phyloP scores from a whole-genome alignment of 2,797 vertebrate species.

The Glyptemys insculpta region DNA sequence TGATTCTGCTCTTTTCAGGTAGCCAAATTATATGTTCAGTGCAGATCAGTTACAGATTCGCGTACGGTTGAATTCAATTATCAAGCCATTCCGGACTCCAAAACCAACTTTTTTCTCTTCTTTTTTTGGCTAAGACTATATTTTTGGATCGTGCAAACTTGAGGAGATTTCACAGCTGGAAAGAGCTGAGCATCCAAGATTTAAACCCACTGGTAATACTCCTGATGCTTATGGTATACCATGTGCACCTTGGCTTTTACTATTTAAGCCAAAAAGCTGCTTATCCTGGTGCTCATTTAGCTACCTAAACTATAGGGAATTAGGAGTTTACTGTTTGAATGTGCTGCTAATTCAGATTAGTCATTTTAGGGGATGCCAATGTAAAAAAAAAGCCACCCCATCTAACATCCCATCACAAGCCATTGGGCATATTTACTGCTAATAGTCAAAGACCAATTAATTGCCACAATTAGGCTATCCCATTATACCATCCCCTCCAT shows the following conservation, averaged over 20 bases:
- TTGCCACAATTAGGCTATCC: no score
- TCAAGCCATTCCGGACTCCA: not conserved
- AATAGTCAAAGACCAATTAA: no score
- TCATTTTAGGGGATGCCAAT: conserved; percentile 49
- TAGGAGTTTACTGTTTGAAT: conserved; percentile 12
- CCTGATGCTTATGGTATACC: not conserved
- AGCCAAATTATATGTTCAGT: conserved; percentile 72
- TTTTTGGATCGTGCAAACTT: conserved; percentile 43
- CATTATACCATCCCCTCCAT: no score
- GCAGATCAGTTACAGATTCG: conserved; percentile 38
- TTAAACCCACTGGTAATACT: not conserved
- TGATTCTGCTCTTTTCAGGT: conserved; percentile 54
- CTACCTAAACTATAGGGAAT: not conserved
- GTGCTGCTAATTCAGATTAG: conserved; percentile 38
- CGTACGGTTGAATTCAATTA: conserved; percentile 23
- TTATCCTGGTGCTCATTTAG: not conserved
- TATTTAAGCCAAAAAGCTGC: conserved; percentile 9
- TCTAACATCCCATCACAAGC: no score
- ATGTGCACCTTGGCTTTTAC: not conserved
- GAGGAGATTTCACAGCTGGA: conserved; percentile 38
- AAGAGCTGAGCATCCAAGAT: conserved; percentile 18
- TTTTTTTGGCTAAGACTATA: conserved; percentile 6
- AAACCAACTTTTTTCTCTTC: not conserved
- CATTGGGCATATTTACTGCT: no score
- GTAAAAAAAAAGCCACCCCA: not conserved